A percentile compares a stretch with the other conserved stretches of the same genome.
Evolutionary conservation across 2,888 invertebrate genomes (phyloP).

Genomic region (Euclidia mi): DNA sequence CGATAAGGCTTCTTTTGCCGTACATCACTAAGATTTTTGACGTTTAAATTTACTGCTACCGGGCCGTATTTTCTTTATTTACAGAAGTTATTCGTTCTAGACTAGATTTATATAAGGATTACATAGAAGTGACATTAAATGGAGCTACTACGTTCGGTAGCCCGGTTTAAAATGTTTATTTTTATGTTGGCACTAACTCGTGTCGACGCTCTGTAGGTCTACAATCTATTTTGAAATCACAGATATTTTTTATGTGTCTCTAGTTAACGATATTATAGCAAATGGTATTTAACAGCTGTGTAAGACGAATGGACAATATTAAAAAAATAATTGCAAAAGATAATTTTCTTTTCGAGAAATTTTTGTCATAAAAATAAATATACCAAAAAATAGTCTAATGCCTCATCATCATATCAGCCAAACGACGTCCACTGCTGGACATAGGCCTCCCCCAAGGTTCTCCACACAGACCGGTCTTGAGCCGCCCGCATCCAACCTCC

Average conservation of each 20-base stretch:
- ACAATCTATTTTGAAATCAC: slow-evolving; percentile 69
- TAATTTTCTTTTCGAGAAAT: too few species aligned
- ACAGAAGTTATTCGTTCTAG: slow-evolving; percentile 22
- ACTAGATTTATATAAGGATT: slow-evolving; percentile 42
- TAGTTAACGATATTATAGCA: slow-evolving; percentile 53
- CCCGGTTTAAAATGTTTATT: slow-evolving; percentile 44
- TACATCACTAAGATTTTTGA: slow-evolving; percentile 23
- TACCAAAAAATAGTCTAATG: too few species aligned
- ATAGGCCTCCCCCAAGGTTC: too few species aligned
- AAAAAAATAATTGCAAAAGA: too few species aligned
- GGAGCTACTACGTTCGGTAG: slow-evolving; percentile 10
- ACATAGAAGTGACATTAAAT: slow-evolving; percentile 26
- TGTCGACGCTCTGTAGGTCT: slow-evolving; percentile 67
- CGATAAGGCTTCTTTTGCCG: slow-evolving; percentile 37
- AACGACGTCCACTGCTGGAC: too few species aligned
- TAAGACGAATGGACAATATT: neutral
- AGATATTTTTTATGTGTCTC: slow-evolving; percentile 58
- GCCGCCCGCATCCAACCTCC: too few species aligned
- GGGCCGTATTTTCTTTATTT: neutral
- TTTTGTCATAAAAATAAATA: too few species aligned
- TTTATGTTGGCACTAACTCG: slow-evolving; percentile 80
- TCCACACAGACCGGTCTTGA: too few species aligned
- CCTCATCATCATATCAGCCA: too few species aligned
- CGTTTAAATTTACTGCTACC: slow-evolving; percentile 32
- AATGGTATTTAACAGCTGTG: neutral